Percentiles rank a stretch among this genome's conserved stretches.
phyloP scores from a whole-genome alignment of 2,797 vertebrate genomes.

The Erethizon dorsatum region DNA sequence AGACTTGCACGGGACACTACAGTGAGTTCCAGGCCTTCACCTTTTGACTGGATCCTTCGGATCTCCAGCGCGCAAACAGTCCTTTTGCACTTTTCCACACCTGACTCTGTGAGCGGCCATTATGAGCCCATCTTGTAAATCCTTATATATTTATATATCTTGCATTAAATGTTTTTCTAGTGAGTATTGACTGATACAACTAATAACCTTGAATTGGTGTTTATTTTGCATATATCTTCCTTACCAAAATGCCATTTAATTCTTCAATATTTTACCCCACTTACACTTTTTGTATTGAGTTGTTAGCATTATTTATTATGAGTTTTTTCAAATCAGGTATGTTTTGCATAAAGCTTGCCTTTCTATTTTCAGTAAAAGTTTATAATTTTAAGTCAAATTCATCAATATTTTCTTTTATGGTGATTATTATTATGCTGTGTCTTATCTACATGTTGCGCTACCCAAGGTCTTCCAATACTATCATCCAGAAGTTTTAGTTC shows the following conservation, averaged over 20 bases:
- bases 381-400: not conserved
- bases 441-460: not conserved
- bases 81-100: not conserved
- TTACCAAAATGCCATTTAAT: not conserved
- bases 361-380: not conserved
- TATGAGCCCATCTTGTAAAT: not conserved
- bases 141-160: not conserved
- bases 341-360: not conserved
- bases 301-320: not conserved
- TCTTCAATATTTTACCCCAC: not conserved
- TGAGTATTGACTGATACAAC: not conserved
- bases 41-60: not conserved
- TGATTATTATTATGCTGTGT: not conserved
- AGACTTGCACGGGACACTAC: not conserved
- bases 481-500: constrained; percentile 30
- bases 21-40: not conserved
- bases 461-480: not conserved
- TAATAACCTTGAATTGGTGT: not conserved
- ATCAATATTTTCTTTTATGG: not conserved
- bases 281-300: not conserved
- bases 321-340: not conserved
- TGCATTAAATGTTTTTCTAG: not conserved
- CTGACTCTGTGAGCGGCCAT: not conserved
- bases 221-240: not conserved
- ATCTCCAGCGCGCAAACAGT: not conserved